Percentiles rank a stretch among this genome's conserved stretches.
phyloP scores from a whole-genome alignment of 2,797 vertebrate genomes.

The Hoplostethus mediterraneus region DNA sequence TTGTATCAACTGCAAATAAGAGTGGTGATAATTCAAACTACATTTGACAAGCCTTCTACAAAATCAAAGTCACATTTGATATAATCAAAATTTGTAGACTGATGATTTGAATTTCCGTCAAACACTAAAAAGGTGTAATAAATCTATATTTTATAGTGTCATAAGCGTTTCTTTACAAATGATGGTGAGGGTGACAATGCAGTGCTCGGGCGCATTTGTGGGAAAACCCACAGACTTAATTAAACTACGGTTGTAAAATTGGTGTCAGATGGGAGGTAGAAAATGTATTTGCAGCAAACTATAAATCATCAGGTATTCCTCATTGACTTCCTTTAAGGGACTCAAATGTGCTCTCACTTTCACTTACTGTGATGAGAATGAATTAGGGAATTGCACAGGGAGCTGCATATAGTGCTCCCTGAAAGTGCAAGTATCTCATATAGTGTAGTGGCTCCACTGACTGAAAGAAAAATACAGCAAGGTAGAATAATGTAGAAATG shows the following conservation, averaged over 20 bases:
- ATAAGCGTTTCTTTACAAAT: slow-evolving; percentile 32
- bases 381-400: slow-evolving; percentile 55
- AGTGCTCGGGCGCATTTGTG: slow-evolving; percentile 15
- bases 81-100: slow-evolving; percentile 26
- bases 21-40: not conserved
- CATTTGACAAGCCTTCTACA: not conserved
- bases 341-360: slow-evolving; percentile 62
- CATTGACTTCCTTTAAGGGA: slow-evolving; percentile 59
- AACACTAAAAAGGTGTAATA: slow-evolving; percentile 29
- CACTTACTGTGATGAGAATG: slow-evolving; percentile 70
- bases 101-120: slow-evolving; percentile 28
- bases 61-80: slow-evolving; percentile 11
- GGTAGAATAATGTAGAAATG: not conserved
- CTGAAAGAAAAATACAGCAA: not conserved
- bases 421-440: slow-evolving; percentile 10
- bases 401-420: slow-evolving; percentile 23
- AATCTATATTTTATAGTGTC: slow-evolving; percentile 55
- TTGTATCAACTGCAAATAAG: not conserved
- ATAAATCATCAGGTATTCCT: slow-evolving; percentile 67
- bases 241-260: slow-evolving; percentile 61
- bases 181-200: slow-evolving; percentile 12
- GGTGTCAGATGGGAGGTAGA: slow-evolving; percentile 56
- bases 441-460: not conserved
- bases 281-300: slow-evolving; percentile 53
- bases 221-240: slow-evolving; percentile 51